These are phyloP conservation scores for Nephila pilipes DNA, from an alignment of 1,140 invertebrate genomes.

Conservation along the genomic window DNA sequence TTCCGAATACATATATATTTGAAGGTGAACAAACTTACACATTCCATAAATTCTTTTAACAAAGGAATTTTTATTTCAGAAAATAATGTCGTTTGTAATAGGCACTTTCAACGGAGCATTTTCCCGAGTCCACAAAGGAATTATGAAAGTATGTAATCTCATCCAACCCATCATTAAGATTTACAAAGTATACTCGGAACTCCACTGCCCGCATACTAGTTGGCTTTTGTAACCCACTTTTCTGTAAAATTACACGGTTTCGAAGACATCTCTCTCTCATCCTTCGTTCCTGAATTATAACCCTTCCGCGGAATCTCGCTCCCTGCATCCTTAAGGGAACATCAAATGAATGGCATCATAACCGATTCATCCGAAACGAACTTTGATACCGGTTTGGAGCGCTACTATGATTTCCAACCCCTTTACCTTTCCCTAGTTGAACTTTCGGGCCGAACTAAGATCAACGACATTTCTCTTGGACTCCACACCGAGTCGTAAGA, in stretches of 20 bases:
- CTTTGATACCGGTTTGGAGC: constrained; percentile 16
- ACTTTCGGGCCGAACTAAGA: constrained; percentile 14
- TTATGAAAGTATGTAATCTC: constrained; percentile 10
- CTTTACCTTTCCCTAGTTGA: constrained; percentile 1
- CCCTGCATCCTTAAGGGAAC: constrained; percentile 10
- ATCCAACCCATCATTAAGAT: constrained; percentile 13
- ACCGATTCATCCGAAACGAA: constrained; percentile 1
- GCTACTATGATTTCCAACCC: background rate
- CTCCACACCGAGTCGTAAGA: constrained; percentile 7
- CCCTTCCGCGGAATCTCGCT: background rate
- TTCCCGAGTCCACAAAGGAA: background rate
- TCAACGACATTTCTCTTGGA: constrained; percentile 26
- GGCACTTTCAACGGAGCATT: background rate
- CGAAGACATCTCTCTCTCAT: background rate
- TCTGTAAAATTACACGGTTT: constrained; percentile 14
- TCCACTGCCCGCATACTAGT: background rate
- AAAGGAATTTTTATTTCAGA: background rate
- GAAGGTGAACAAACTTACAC: background rate
- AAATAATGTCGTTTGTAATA: background rate
- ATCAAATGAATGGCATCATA: constrained; percentile 16
- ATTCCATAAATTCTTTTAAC: background rate
- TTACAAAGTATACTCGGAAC: background rate
- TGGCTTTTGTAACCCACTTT: constrained; percentile 14
- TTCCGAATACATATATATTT: background rate
- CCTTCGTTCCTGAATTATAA: background rate